Base-by-base conservation (phyloP, 2,888 invertebrate species). In the Uloborus plumipes region DNA sequence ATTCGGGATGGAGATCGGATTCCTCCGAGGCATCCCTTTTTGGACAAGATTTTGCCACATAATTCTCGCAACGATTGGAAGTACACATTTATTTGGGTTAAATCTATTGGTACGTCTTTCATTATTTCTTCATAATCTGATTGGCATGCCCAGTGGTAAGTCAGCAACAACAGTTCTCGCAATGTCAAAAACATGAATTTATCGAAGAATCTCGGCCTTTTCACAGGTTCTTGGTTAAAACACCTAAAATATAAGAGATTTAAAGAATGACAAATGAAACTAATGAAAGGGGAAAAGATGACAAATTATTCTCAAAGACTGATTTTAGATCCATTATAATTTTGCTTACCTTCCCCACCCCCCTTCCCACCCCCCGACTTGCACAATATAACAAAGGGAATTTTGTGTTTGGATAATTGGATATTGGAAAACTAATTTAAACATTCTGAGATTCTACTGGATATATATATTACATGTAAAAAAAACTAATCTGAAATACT, bases 81-180 rank as follows among this genome's bases (percentile, higher is more conserved):
- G 58, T 81, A 81, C 11, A 55, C 58, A 69, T 72, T 83, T 15
- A 85, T 73, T 16, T 50, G 49, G 26, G 58, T 70, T 39, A 15
- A 11, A 16, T 64, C 50, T 20, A 81, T n/a, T 14, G 66, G 58
- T 2, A 80, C 69, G 50, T 84, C 84, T 20, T 18, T 13, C 2
- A 49, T 1, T 22, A 80, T 65, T 51, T 76, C 72, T 14, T 66
- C 58, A 3, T 69, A 3, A 62, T 65, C 55, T 18, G 84, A 75
- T 39, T 76, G 75, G 22, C 75, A 71, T 15, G 72, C 76, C 84
- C 84, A 84, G n/a, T 84, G 84, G 59, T 69, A 84, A 3, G 80
- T 84, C 39, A 84, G 22, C 16, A 72, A 26, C 7, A 80, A 39
- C 9, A 84, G 62, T n/a, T 76, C 66, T 61, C 51, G 51, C 18